Base-by-base conservation (phyloP, 2,888 invertebrate genomes). In the Hypercompe scribonia region DNA sequence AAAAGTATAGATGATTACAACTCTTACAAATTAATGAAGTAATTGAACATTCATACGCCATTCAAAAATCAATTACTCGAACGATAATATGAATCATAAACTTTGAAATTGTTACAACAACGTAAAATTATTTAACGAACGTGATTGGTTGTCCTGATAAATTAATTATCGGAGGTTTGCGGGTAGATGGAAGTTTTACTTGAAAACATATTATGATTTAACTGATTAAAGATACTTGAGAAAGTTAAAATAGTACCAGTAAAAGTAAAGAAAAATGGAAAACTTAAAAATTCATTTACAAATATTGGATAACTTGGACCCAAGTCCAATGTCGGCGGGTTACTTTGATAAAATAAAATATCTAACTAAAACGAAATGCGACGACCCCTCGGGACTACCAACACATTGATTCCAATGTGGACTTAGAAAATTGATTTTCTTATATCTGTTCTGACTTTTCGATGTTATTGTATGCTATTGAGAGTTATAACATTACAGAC, bases 51-150 rank as follows among this genome's bases (percentile, higher is more conserved):
- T 68, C n/a, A 18, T 34, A 24, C 18, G n/a, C 10, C 34, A 68
- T 34, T 54, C 54, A 68, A 54, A n/a, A 54, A 54, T 68, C 54
- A 68, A 68, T 68, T 68, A 54, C 50, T 46, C n/a, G 7, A 54
- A 34, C 54, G 15, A 54, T 68, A 34, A 68, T 50, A 34, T 68
- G 33, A n/a, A 50, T 28, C 21, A 50, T 18, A 24, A 21, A n/a
- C 50, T 21, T 15, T n/a, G 34, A 18, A 68, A 66, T 46, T 66
- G 46, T 66, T 36, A 66, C 13, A 15, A 28, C 1, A 18, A 15
- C 18, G 61, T 31, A 31, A 61, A 61, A 61, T 61, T 61, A 31
- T 61, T 61, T 31, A 61, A 61, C 18, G 31, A 31, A 31, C 28
- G 31, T 8, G 28, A 58, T 58, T 58, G 58, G 28, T 31, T 61